Evolutionary conservation across 1,140 invertebrate genomes (phyloP).

Genomic region (Brachionus koreanus): DNA sequence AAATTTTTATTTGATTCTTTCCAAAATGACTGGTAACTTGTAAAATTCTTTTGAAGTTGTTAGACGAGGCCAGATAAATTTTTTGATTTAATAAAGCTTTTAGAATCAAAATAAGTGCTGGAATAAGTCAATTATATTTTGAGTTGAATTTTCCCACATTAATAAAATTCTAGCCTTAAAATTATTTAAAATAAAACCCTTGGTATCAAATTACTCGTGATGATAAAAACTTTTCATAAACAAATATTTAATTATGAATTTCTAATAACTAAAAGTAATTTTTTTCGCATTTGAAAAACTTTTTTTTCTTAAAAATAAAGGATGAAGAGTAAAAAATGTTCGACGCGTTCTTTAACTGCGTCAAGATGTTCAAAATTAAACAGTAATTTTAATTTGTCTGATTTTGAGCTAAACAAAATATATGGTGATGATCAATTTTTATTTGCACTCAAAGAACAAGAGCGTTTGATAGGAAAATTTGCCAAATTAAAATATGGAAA

Average conservation of each 20-base stretch:
- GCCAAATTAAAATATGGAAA: not conserved
- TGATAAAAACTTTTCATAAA: not conserved
- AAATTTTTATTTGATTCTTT: not conserved
- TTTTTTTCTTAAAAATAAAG: no score
- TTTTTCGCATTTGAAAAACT: no score
- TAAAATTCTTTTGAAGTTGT: not conserved
- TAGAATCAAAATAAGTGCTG: not conserved
- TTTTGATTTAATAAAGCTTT: not conserved
- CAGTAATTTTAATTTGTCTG: not conserved
- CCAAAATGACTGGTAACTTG: no score
- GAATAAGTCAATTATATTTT: not conserved
- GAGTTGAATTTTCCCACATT: not conserved
- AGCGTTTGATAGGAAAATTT: constrained; percentile 3
- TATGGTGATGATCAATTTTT: not conserved
- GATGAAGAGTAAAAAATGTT: not conserved
- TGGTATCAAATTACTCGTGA: not conserved
- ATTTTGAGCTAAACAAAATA: not conserved
- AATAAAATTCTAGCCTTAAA: not conserved
- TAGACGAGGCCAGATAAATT: not conserved
- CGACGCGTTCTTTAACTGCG: no score
- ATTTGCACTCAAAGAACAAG: not conserved
- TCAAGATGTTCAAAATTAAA: no score
- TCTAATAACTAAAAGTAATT: not conserved
- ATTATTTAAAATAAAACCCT: not conserved
- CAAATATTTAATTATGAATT: not conserved